phyloP scores from a whole-genome alignment of 2,113 vertebrate species.

The Petromus typicus region DNA sequence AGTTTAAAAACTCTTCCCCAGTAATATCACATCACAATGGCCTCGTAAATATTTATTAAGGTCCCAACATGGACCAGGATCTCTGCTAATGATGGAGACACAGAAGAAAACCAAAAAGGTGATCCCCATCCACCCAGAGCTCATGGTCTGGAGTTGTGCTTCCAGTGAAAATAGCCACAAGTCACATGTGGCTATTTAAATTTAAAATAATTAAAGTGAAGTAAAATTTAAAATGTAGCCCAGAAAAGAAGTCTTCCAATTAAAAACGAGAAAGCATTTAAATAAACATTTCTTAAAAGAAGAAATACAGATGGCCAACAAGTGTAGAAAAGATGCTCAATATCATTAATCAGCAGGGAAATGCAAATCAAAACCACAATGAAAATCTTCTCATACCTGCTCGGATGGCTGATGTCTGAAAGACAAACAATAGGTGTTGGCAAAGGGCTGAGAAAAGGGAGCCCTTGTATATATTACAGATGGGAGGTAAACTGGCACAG shows the following conservation, averaged over 20 bases:
- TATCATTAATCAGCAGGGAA: neutral
- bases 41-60: neutral
- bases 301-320: neutral
- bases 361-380: neutral
- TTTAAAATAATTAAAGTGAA: neutral
- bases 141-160: neutral
- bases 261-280: neutral
- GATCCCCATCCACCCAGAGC: neutral
- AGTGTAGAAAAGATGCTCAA: neutral
- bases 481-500: neutral
- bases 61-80: neutral
- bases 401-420: neutral
- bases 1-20: constrained; percentile 20
- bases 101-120: neutral
- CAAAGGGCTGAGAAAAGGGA: neutral
- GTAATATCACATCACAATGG: neutral
- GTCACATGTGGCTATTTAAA: neutral
- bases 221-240: neutral
- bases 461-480: neutral
- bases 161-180: neutral
- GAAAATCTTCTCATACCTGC: neutral
- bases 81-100: neutral
- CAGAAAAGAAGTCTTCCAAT: neutral
- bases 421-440: neutral
- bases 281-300: neutral